A percentile compares a stretch with the other conserved stretches of the same genome.
Evolutionary conservation across 2,797 vertebrate genomes (phyloP).

Genomic region (Neosilurus hyrtlii): DNA sequence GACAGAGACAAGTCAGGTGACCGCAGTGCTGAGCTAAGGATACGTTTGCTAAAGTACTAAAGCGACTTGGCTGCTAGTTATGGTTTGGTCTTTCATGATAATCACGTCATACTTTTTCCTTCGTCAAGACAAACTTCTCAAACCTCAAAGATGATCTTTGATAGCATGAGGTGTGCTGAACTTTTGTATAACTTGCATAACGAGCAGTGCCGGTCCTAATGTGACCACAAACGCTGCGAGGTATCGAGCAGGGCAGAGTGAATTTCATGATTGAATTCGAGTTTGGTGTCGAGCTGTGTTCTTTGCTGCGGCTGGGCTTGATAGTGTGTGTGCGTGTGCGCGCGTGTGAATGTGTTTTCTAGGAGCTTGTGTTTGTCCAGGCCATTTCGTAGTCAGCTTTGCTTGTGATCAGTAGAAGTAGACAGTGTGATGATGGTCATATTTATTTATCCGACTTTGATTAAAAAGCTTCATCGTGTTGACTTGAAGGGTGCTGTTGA

Average conservation of each 20-base stretch:
- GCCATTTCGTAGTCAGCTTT: neutral
- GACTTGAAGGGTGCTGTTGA: neutral
- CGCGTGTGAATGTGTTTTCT: neutral
- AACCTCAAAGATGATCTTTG: too few species aligned
- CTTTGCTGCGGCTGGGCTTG: neutral
- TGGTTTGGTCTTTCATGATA: neutral
- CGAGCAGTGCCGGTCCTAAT: too few species aligned
- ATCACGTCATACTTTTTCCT: too few species aligned
- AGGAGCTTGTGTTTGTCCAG: neutral
- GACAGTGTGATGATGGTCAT: neutral
- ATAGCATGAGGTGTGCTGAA: neutral
- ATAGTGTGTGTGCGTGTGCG: too few species aligned
- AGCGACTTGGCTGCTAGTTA: neutral
- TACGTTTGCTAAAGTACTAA: neutral
- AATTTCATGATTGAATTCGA: neutral
- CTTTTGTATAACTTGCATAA: too few species aligned
- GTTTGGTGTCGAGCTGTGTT: neutral
- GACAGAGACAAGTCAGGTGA: too few species aligned
- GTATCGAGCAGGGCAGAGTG: neutral
- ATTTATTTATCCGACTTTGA: neutral
- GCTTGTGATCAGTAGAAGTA: slow-evolving; percentile 19
- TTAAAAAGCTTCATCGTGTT: neutral
- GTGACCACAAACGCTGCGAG: neutral
- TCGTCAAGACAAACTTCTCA: neutral
- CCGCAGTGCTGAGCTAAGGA: too few species aligned